Conservation (phyloP, 1,140 invertebrate genomes). For the Neodiprion virginianus region DNA sequence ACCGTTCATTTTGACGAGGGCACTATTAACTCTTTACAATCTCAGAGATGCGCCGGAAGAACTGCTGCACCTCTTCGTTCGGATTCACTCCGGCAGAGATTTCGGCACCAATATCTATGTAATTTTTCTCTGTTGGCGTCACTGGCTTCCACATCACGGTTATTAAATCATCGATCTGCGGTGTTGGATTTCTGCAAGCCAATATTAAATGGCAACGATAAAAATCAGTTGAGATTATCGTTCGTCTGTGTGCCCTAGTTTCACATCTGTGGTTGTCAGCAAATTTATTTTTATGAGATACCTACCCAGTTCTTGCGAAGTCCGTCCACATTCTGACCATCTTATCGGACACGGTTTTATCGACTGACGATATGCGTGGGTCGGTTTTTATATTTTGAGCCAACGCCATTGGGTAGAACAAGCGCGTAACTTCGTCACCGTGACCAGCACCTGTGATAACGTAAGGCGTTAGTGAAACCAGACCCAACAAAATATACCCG, state of each 20-base stretch:
- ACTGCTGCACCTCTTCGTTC: constrained; percentile 17
- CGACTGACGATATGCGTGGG: constrained; percentile 31
- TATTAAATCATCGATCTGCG: constrained; percentile 40
- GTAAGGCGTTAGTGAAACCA: constrained; percentile 7
- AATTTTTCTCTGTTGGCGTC: constrained; percentile 43
- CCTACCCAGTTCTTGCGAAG: constrained; percentile 54
- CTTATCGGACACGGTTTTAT: constrained; percentile 35
- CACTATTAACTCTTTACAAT: neutral
- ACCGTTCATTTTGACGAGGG: too few relatives aligned
- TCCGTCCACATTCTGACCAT: constrained; percentile 56
- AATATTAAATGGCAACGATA: too few relatives aligned
- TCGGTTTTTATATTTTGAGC: neutral
- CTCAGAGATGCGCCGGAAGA: neutral
- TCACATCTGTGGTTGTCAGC: neutral
- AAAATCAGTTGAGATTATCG: neutral
- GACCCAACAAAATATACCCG: neutral
- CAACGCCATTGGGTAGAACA: constrained; percentile 29
- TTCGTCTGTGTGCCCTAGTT: neutral
- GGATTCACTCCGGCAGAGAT: constrained; percentile 34
- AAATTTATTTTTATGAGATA: neutral
- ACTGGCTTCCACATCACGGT: constrained; percentile 51
- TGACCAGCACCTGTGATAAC: constrained; percentile 39
- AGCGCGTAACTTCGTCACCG: constrained; percentile 34
- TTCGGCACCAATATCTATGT: constrained; percentile 46
- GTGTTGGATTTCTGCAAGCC: constrained; percentile 54